Percentiles rank a stretch among this genome's conserved stretches.
phyloP scores from a whole-genome alignment of 2,113 vertebrate species.

The Rhinogobius similis region DNA sequence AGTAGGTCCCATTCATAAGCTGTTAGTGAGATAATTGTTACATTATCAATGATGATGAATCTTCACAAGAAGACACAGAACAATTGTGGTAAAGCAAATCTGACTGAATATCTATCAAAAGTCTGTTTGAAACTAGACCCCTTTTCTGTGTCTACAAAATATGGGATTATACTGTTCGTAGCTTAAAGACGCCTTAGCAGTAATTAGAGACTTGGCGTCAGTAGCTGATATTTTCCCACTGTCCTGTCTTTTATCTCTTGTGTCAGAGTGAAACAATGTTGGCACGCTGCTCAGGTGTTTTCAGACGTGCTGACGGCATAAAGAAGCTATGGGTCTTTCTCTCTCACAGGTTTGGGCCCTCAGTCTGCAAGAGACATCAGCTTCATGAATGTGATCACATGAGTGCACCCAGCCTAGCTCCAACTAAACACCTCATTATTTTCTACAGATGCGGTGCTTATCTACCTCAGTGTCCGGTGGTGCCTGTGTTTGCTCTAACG shows the following conservation, averaged over 20 bases:
- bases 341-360: conserved; percentile 15
- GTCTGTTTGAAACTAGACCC: not conserved
- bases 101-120: not conserved
- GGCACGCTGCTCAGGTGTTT: conserved; percentile 30
- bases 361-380: conserved; percentile 7
- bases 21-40: conserved; percentile 20
- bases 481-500: conserved; percentile 46
- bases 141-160: not conserved
- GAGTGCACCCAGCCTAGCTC: not conserved
- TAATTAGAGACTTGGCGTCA: conserved; percentile 14
- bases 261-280: conserved; percentile 25
- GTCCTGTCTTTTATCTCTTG: conserved; percentile 22
- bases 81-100: not conserved
- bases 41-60: conserved; percentile 26
- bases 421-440: conserved; percentile 18
- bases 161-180: not conserved
- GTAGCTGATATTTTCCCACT: conserved; percentile 15
- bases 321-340: not conserved
- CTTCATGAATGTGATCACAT: not conserved
- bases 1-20: conserved; percentile 40
- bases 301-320: conserved; percentile 15
- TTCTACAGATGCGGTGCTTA: conserved; percentile 28
- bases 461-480: conserved; percentile 4
- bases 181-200: not conserved
- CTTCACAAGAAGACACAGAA: not conserved